Conservation (phyloP, 2,797 vertebrate genomes). For the Trematomus bernacchii region DNA sequence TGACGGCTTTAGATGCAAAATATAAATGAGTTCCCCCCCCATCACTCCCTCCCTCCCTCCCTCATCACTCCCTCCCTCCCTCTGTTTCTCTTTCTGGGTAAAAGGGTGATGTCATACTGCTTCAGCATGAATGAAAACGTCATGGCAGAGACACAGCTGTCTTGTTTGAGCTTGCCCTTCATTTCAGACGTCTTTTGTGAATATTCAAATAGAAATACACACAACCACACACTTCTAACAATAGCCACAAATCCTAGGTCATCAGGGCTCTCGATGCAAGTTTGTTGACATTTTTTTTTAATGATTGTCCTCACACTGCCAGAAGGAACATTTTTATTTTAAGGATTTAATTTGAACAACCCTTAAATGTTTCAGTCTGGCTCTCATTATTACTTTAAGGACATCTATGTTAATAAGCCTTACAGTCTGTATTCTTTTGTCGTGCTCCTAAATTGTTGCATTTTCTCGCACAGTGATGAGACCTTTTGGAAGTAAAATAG, state of each 20-base stretch:
- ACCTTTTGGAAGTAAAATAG: not conserved
- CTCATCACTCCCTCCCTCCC: not conserved
- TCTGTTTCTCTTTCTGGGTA: constrained; percentile 41
- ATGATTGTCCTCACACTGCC: constrained; percentile 21
- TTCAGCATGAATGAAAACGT: constrained; percentile 72
- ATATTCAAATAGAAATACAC: constrained; percentile 71
- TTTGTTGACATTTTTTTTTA: constrained; percentile 39
- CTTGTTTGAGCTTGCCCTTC: constrained; percentile 74
- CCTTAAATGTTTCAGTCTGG: not conserved
- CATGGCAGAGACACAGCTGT: constrained; percentile 76
- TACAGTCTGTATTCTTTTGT: not conserved
- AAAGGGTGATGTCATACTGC: constrained; percentile 74
- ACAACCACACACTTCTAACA: constrained; percentile 68
- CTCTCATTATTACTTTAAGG: not conserved
- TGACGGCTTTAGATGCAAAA: constrained; percentile 59
- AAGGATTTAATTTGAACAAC: constrained; percentile 5
- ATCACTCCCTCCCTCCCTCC: no score
- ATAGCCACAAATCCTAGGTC: constrained; percentile 61
- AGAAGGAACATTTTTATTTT: not conserved
- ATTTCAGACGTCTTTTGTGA: constrained; percentile 76
- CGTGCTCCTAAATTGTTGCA: constrained; percentile 1
- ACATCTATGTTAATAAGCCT: not conserved
- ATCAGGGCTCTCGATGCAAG: constrained; percentile 37
- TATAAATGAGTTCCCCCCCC: constrained; percentile 45
- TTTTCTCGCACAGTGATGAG: not conserved